phyloP scores from a whole-genome alignment of 2,797 vertebrate species.

The Scarus forsteni region DNA sequence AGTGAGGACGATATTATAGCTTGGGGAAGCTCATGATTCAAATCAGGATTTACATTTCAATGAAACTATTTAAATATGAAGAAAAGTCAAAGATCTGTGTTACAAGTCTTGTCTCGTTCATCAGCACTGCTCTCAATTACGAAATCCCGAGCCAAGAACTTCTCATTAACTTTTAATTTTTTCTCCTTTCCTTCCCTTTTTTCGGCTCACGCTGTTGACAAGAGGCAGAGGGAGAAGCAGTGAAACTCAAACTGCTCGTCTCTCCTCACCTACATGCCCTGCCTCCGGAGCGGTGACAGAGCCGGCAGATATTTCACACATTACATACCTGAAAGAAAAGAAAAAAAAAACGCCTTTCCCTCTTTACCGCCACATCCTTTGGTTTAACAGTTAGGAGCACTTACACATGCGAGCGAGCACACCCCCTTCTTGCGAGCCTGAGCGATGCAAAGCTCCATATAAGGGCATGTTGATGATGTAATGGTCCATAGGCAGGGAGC shows the following conservation, averaged over 20 bases:
- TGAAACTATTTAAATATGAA: constrained; percentile 25
- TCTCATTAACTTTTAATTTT: constrained; percentile 40
- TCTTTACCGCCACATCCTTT: constrained; percentile 36
- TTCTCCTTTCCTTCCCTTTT: constrained; percentile 25
- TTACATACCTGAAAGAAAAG: constrained; percentile 56
- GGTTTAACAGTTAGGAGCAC: constrained; percentile 38
- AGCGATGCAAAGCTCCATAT: constrained; percentile 91
- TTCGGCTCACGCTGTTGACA: constrained; percentile 61
- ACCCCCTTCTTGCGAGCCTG: constrained; percentile 80
- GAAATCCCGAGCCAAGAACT: constrained; percentile 41
- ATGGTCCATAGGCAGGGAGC: constrained; percentile 92
- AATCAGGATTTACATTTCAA: constrained; percentile 23
- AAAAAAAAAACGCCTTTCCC: constrained; percentile 45
- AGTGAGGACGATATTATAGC: neutral
- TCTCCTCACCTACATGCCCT: constrained; percentile 68
- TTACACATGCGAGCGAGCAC: constrained; percentile 48
- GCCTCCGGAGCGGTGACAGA: constrained; percentile 70
- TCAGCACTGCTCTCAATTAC: constrained; percentile 22
- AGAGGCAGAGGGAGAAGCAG: constrained; percentile 73
- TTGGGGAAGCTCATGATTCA: neutral
- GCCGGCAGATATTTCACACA: constrained; percentile 75
- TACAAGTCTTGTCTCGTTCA: constrained; percentile 44
- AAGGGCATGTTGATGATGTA: constrained; percentile 95
- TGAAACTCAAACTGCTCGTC: constrained; percentile 70
- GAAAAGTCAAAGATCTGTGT: constrained; percentile 8